Conservation (phyloP, 2,797 vertebrate species). For the Melanogrammus aeglefinus region DNA sequence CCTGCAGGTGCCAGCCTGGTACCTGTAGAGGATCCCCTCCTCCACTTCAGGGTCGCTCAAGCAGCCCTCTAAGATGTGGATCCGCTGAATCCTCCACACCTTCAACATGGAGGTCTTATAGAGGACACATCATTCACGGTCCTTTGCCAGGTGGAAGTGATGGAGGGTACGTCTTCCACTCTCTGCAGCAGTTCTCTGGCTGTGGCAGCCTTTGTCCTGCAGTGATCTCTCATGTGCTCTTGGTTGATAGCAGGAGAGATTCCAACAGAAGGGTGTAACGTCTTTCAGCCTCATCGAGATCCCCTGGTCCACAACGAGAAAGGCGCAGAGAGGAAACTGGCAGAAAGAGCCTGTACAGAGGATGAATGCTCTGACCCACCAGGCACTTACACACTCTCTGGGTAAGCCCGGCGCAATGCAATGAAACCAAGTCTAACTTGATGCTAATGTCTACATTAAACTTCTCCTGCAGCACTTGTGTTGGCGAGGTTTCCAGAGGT, state of each 20-base stretch:
- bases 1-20: too few relatives aligned
- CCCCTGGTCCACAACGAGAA: slow-evolving; percentile 26
- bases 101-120: too few relatives aligned
- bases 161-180: slow-evolving; percentile 18
- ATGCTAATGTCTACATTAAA: slow-evolving; percentile 19
- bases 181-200: slow-evolving; percentile 27
- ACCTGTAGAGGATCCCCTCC: too few relatives aligned
- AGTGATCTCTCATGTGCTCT: slow-evolving; percentile 32
- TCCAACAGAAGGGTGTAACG: slow-evolving; percentile 27
- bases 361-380: slow-evolving; percentile 29
- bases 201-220: slow-evolving; percentile 28
- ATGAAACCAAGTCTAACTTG: slow-evolving; percentile 36
- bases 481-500: background rate
- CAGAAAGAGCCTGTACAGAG: slow-evolving; percentile 21
- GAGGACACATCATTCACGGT: background rate
- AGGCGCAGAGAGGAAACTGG: slow-evolving; percentile 29
- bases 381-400: slow-evolving; percentile 24
- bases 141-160: slow-evolving; percentile 19
- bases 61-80: too few relatives aligned
- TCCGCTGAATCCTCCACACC: too few relatives aligned
- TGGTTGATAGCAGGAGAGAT: slow-evolving; percentile 24
- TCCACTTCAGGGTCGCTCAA: too few relatives aligned
- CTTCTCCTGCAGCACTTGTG: slow-evolving; percentile 17
- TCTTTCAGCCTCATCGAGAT: slow-evolving; percentile 24
- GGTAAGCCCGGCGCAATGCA: slow-evolving; percentile 26